Evolutionary conservation across 2,113 vertebrate genomes (phyloP).

Genomic region (Chionodraco myersi): DNA sequence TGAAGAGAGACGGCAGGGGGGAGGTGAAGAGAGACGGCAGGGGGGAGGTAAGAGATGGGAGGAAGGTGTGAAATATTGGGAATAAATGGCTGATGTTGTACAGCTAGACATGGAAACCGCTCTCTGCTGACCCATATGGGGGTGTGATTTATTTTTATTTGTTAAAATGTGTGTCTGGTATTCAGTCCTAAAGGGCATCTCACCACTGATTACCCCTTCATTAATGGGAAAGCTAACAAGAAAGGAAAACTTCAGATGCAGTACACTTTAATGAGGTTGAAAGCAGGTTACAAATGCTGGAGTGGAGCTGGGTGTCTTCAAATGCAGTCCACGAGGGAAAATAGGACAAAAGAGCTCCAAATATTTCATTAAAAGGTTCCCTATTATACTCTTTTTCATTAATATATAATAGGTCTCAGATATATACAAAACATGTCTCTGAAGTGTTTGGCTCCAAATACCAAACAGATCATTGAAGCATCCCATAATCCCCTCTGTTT

Average conservation of each 20-base stretch:
- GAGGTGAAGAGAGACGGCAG: too few relatives aligned
- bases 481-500: too few relatives aligned
- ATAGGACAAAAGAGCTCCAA: too few relatives aligned
- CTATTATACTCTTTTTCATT: too few relatives aligned
- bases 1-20: too few relatives aligned
- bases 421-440: too few relatives aligned
- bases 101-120: slow-evolving; percentile 7
- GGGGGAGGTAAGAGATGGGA: slow-evolving; percentile 1
- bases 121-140: slow-evolving; percentile 11
- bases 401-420: too few relatives aligned
- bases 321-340: not conserved
- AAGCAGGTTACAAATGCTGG: not conserved
- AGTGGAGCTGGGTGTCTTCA: not conserved
- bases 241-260: not conserved
- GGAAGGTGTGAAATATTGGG: slow-evolving; percentile 34
- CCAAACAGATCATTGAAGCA: too few relatives aligned
- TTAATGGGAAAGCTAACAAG: not conserved
- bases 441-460: too few relatives aligned
- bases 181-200: not conserved
- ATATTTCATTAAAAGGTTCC: too few relatives aligned
- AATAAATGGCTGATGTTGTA: slow-evolving; percentile 19
- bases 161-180: slow-evolving; percentile 14
- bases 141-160: not conserved
- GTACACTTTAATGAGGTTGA: slow-evolving; percentile 5
- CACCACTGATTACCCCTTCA: slow-evolving; percentile 6